phyloP scores from a whole-genome alignment of 2,888 invertebrate genomes.

The Nomada fucata region DNA sequence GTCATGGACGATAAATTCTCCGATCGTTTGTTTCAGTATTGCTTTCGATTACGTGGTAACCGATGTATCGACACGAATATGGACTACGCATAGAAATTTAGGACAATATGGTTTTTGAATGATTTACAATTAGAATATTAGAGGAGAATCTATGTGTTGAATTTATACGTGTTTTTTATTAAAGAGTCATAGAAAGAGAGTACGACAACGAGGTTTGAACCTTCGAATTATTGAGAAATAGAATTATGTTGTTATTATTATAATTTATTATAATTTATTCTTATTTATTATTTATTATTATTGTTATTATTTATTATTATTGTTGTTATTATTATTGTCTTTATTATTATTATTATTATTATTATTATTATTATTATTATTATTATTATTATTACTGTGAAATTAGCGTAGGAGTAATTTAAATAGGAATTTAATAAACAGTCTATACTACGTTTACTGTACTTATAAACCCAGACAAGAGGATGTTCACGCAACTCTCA shows the following conservation, averaged over 20 bases:
- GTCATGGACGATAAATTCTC: background rate
- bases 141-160: constrained; percentile 62
- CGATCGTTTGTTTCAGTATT: too few species aligned
- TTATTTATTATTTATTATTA: constrained; percentile 10
- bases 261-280: constrained; percentile 16
- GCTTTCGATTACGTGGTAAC: background rate
- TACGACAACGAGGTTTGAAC: constrained; percentile 56
- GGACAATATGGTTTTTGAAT: constrained; percentile 72
- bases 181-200: constrained; percentile 51
- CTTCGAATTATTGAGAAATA: constrained; percentile 45
- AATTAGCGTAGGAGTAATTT: constrained; percentile 61
- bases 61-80: constrained; percentile 49
- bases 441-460: constrained; percentile 39
- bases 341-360: constrained; percentile 2
- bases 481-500: constrained; percentile 77
- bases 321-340: constrained; percentile 24
- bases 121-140: constrained; percentile 67
- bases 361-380: constrained; percentile 20
- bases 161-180: constrained; percentile 53
- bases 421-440: constrained; percentile 38
- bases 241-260: constrained; percentile 28
- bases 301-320: constrained; percentile 14
- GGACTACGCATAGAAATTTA: constrained; percentile 62
- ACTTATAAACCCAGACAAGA: constrained; percentile 62
- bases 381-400: constrained; percentile 43